Evolutionary conservation across 2,113 vertebrate genomes (phyloP).

Genomic region (Caracal caracal): DNA sequence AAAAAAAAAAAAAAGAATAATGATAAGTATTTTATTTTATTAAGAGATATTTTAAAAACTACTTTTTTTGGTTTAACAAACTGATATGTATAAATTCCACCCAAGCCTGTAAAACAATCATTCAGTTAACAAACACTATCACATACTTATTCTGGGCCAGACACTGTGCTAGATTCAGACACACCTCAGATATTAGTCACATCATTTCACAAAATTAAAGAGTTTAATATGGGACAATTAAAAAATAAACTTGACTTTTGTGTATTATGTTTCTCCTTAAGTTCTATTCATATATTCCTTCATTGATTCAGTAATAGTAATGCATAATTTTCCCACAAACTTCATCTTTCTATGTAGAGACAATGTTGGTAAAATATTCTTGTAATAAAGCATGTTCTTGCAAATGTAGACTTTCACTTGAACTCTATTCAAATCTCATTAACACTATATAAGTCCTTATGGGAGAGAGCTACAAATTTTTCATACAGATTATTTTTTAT

Average conservation of each 20-base stretch:
- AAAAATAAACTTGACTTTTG: slow-evolving; percentile 16
- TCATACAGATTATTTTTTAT: neutral
- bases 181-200: neutral
- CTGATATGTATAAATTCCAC: neutral
- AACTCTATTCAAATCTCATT: slow-evolving; percentile 24
- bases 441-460: neutral
- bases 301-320: neutral
- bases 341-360: neutral
- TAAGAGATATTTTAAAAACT: neutral
- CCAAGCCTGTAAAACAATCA: neutral
- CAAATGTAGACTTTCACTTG: neutral
- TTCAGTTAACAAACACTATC: neutral
- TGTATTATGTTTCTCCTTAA: slow-evolving; percentile 5
- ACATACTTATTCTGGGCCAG: neutral
- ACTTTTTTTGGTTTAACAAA: neutral
- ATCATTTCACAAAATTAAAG: slow-evolving; percentile 19
- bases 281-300: neutral
- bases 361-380: slow-evolving; percentile 37
- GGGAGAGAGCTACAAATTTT: neutral
- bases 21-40: neutral
- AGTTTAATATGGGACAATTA: slow-evolving; percentile 31
- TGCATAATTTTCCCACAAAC: neutral
- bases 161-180: neutral
- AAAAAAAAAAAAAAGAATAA: neutral
- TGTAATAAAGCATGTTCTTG: neutral